Evolutionary conservation across 2,113 vertebrate genomes (phyloP), one percentile per base, ranked within the genome.

Genomic region (Corythoichthys haematopterus): DNA sequence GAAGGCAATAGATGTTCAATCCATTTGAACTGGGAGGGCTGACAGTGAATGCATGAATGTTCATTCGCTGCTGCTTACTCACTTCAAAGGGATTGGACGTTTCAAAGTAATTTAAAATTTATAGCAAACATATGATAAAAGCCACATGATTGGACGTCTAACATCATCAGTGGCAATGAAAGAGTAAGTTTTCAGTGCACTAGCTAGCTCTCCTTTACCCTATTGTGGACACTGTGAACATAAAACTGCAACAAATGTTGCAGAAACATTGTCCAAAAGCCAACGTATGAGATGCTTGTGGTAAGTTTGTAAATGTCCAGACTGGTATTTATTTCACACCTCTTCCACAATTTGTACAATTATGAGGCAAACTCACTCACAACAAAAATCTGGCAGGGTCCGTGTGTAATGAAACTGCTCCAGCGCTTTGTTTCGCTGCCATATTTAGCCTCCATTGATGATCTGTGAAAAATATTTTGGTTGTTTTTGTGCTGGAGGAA

Each of bases 361-460:
- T 57, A 20, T 67, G 59, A 58, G 36, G 40, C 58, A 58, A 47
- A 73, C 61, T 53, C 48, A 48, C 53, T 51, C 61, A 72, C 4
- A 46, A 33, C 11, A 46, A 62, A 62, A 2, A 20, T 67, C 65
- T 83, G 80, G 73, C 74, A 59, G 69, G 40, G 59, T 2, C 15
- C 60, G 64, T 67, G 65, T 12, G 52, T 73, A 55, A 52, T 66
- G 46, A 74, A 61, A 46, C 37, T 16, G 62, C 33, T 78, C 74
- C 65, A 50, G 43, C 33, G 60, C 70, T 74, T 8, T 63, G 68
- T 76, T 69, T 79, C 52, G 9, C 9, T 71, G 75, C 82, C 77
- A 83, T 82, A 66, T 84, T 86, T 78, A 78, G 72, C 78, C 77
- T 75, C 73, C 66, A 72, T 65, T 78, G 78, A 83, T 71, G 75